These are phyloP conservation scores for Epinephelus cyanopodus DNA, from an alignment of 2,113 vertebrate species.

Conservation along the genomic window DNA sequence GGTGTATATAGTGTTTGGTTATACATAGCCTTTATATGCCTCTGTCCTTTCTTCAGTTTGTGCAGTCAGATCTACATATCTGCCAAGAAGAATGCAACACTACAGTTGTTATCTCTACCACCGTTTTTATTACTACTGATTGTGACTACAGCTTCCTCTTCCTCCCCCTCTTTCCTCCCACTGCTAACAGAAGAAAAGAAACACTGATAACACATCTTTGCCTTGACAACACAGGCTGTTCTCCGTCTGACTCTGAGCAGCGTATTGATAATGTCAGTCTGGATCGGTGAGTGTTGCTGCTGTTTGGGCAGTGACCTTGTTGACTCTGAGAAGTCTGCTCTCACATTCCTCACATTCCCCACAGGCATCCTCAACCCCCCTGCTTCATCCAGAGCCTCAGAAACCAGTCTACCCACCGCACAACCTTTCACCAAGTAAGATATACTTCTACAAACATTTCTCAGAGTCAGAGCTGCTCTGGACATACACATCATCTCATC, in stretches of 20 bases:
- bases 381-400: neutral
- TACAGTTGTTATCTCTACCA: neutral
- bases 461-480: neutral
- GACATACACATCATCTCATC: neutral
- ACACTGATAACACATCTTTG: neutral
- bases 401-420: neutral
- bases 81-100: neutral
- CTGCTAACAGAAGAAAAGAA: neutral
- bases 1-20: too few species aligned
- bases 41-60: too few species aligned
- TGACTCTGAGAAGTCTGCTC: slow-evolving; percentile 1
- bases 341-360: slow-evolving; percentile 2
- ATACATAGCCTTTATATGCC: too few species aligned
- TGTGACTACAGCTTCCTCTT: neutral
- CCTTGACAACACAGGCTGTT: neutral
- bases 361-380: neutral
- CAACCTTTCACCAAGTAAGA: slow-evolving; percentile 2
- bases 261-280: neutral
- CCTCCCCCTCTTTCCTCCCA: neutral
- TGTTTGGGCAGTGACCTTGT: neutral
- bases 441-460: neutral
- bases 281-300: neutral
- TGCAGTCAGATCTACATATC: too few species aligned
- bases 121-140: neutral
- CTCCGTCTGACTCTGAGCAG: neutral